Conservation (phyloP, 2,888 invertebrate genomes). For the Melieria crassipennis region DNA sequence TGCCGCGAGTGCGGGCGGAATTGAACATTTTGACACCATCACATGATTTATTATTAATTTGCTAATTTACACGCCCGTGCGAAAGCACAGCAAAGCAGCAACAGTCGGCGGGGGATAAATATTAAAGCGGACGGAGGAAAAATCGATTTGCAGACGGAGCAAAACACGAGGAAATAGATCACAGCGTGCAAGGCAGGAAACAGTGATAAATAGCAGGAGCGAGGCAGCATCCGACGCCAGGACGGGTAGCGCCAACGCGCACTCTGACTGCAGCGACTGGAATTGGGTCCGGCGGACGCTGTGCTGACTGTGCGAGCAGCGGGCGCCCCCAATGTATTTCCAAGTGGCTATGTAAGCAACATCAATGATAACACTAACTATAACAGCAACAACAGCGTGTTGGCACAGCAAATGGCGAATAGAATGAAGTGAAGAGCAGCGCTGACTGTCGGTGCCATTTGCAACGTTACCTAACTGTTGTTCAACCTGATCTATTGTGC, state of each 20-base stretch:
- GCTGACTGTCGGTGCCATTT: not conserved
- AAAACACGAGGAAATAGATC: not conserved
- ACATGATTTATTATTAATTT: slow-evolving; percentile 12
- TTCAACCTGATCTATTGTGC: not conserved
- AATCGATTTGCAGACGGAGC: slow-evolving; percentile 25
- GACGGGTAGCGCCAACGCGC: too few relatives aligned
- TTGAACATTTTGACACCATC: not conserved
- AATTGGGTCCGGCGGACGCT: not conserved
- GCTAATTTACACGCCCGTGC: slow-evolving; percentile 25
- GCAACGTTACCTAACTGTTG: slow-evolving; percentile 20
- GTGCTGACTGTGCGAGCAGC: slow-evolving; percentile 9
- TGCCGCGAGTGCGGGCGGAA: not conserved
- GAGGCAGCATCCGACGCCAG: too few relatives aligned
- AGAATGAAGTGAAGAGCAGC: not conserved
- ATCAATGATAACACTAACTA: not conserved
- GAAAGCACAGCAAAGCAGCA: slow-evolving; percentile 13
- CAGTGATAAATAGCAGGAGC: too few relatives aligned
- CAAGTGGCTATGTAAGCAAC: slow-evolving; percentile 39
- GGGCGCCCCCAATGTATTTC: slow-evolving; percentile 36
- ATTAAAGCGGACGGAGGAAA: slow-evolving; percentile 25
- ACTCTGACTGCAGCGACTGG: too few relatives aligned
- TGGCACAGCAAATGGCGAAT: not conserved
- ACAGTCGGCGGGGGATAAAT: slow-evolving; percentile 39
- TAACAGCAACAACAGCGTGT: not conserved
- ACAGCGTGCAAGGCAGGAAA: not conserved